Percentiles rank a stretch among this genome's conserved stretches.
phyloP scores from a whole-genome alignment of 2,888 invertebrate species.

The Campaea margaritaria region DNA sequence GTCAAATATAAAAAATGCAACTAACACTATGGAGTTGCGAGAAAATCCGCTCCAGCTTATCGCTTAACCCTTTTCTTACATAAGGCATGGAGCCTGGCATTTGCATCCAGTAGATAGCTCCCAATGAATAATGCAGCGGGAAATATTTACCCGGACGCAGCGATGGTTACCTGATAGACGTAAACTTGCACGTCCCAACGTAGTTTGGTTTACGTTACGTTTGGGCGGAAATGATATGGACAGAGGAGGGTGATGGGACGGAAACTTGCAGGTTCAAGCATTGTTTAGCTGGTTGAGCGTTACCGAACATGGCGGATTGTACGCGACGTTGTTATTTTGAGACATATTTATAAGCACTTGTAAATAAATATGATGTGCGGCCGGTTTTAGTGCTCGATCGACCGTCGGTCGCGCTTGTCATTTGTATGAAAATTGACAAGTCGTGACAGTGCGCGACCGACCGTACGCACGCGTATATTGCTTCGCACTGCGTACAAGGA shows the following conservation, averaged over 20 bases:
- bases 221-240: constrained; percentile 2
- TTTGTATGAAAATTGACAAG: too few relatives aligned
- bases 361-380: too few relatives aligned
- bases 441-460: too few relatives aligned
- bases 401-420: too few relatives aligned
- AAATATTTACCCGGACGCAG: constrained; percentile 22
- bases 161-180: constrained; percentile 17
- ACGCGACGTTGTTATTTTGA: too few relatives aligned
- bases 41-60: constrained; percentile 6
- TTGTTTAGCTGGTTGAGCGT: not conserved
- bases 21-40: too few relatives aligned
- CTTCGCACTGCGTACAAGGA: too few relatives aligned
- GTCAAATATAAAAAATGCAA: too few relatives aligned
- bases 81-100: constrained; percentile 20
- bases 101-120: constrained; percentile 28
- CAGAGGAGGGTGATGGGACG: not conserved
- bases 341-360: too few relatives aligned
- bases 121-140: constrained; percentile 27
- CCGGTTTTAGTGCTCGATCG: too few relatives aligned
- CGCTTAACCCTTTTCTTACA: not conserved
- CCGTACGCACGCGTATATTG: too few relatives aligned
- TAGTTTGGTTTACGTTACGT: constrained; percentile 7
- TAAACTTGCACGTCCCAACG: not conserved
- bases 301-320: too few relatives aligned
- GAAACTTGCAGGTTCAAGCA: not conserved